Base-by-base conservation (phyloP, 2,113 vertebrate genomes). In the Megalops atlanticus region DNA sequence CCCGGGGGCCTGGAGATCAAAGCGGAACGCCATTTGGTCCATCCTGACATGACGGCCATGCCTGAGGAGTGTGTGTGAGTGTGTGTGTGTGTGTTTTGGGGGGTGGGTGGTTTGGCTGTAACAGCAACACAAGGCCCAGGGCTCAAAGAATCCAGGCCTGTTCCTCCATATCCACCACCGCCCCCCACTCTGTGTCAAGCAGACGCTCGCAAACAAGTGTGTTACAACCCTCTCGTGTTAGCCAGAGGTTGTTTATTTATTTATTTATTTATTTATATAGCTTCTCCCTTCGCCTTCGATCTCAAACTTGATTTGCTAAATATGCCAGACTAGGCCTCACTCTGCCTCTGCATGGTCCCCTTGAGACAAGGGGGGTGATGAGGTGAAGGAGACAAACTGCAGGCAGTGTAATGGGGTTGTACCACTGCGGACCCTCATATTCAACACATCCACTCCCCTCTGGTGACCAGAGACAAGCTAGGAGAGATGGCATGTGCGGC, bases 1-100 rank as follows among this genome's bases (percentile, higher is more conserved):
- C 92, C 90, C n/a, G n/a, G 91, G 83, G 86, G 87, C 89, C 85
- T 91, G 85, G 88, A 94, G 94, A 94, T 94, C 91, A 95, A 95
- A 96, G 94, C 89, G 43, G 33, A 92, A 84, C 85, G 89, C 84
- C 91, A 88, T 90, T 92, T 88, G 75, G 84, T 87, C 39, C n/a
- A 27, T 2, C 40, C 40, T 90, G 92, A 91, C 88, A 86, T 88
- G 84, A 88, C 88, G 80, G 80, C 87, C 85, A 83, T 87, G 84
- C 90, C 89, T 91, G 83, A 86, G 86, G 88, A 87, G 87, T 89
- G 85, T 38, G 3, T 3, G 73, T 16, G 73, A 0, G 35, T 0
- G n/a, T 38, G n/a, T 21, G 24, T 27, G 21, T 0, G 8, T 43
- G 73, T 88, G 85, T 89, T 89, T 91, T 83, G 86, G 86, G 88